phyloP scores from a whole-genome alignment of 2,113 vertebrate species.

The Hemiprocne comata region DNA sequence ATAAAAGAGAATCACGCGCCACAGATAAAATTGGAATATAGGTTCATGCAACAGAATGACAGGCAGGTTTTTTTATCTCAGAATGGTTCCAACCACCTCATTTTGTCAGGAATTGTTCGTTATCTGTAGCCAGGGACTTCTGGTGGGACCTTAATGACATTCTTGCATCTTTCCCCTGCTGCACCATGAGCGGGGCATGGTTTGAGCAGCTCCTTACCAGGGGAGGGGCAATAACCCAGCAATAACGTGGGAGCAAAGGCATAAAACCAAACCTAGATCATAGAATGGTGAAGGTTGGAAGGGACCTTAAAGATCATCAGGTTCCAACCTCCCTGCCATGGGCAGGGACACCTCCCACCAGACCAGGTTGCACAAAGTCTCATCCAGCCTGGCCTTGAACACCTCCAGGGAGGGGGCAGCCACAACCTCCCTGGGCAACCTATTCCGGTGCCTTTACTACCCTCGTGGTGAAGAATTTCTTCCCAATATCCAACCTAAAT shows the following conservation, averaged over 20 bases:
- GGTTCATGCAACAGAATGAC: conserved; percentile 67
- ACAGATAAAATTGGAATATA: conserved; percentile 83
- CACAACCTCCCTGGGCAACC: no score
- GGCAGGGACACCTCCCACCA: no score
- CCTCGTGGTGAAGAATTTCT: no score
- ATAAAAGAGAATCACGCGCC: conserved; percentile 82
- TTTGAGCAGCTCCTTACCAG: not conserved
- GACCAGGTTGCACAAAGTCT: no score
- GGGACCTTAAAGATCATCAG: no score
- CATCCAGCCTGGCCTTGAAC: no score
- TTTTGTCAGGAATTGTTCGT: conserved; percentile 73
- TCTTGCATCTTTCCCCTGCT: not conserved
- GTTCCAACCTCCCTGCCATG: no score
- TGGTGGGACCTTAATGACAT: not conserved
- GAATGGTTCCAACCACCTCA: conserved; percentile 60
- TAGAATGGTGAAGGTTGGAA: no score
- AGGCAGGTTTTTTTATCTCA: conserved; percentile 71
- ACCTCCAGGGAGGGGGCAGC: no score
- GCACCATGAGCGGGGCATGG: fast-evolving
- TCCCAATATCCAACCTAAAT: no score
- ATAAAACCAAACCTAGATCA: not conserved
- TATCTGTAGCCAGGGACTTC: not conserved
- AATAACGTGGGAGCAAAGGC: not conserved
- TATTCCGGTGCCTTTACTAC: no score
- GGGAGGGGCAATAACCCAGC: not conserved